Evolutionary conservation across 30 jellyfish, hydroid and myxozoan species (phyloP).

Genomic region (Hydractinia symbiolongicarpus): DNA sequence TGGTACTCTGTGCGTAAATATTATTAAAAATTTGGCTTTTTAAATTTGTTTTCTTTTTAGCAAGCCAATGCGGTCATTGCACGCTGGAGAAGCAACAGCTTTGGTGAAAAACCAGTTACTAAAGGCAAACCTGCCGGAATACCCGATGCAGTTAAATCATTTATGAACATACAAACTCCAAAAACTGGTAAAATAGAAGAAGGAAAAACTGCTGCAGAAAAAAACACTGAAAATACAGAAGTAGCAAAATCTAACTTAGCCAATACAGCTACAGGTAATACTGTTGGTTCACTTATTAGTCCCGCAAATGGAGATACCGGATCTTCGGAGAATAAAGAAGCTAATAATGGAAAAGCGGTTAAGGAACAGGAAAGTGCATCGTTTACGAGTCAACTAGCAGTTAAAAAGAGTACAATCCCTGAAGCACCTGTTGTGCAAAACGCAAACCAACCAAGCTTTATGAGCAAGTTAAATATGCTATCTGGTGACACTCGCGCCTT

Average conservation of each 20-base stretch:
- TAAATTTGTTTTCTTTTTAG: slow-evolving; percentile 28
- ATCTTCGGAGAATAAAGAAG: background rate
- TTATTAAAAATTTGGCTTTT: too few species aligned
- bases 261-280: slow-evolving; percentile 37
- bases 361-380: background rate
- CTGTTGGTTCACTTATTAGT: background rate
- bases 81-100: slow-evolving; percentile 85
- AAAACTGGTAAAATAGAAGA: slow-evolving; percentile 28
- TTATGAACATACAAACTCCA: slow-evolving; percentile 80
- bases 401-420: slow-evolving; percentile 8
- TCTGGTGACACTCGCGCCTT: background rate
- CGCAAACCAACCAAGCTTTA: background rate
- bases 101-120: slow-evolving; percentile 54
- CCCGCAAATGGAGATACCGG: background rate
- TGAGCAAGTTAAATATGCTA: background rate
- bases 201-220: slow-evolving; percentile 26
- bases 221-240: slow-evolving; percentile 44
- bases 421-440: background rate
- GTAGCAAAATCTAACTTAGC: slow-evolving; percentile 44
- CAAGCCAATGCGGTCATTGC: slow-evolving; percentile 84
- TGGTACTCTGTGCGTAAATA: too few species aligned
- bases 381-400: background rate
- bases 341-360: background rate
- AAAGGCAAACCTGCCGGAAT: slow-evolving; percentile 32
- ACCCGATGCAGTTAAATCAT: slow-evolving; percentile 78